Conservation (phyloP, 2,113 vertebrate genomes). For the Gymnogyps californianus region DNA sequence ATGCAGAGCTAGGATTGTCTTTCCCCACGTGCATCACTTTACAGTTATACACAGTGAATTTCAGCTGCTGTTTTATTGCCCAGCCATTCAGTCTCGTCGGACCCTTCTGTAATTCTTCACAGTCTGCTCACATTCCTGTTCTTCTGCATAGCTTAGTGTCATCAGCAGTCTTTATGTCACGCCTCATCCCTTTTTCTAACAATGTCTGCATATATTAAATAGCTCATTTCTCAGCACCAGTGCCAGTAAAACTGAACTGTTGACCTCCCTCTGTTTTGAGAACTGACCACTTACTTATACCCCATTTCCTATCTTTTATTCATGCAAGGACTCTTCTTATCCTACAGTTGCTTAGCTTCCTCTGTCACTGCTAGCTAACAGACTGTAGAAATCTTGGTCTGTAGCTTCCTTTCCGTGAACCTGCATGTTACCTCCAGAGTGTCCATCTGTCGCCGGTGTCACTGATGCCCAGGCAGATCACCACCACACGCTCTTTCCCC, state of each 20-base stretch:
- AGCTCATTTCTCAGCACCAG: neutral
- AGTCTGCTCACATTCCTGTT: neutral
- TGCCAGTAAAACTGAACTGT: neutral
- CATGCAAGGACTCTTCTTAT: neutral
- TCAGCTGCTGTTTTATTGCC: neutral
- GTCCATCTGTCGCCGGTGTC: neutral
- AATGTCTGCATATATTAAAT: neutral
- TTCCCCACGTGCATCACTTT: neutral
- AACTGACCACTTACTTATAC: neutral
- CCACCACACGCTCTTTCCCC: neutral
- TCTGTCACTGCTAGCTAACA: neutral
- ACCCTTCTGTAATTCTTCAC: neutral
- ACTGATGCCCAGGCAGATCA: neutral
- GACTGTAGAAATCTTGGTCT: neutral
- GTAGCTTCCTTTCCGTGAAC: neutral
- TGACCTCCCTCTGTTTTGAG: neutral
- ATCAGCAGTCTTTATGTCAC: neutral
- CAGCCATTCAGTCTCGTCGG: rapidly evolving
- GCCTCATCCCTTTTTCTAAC: neutral
- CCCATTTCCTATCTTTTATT: neutral
- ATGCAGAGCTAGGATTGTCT: neutral
- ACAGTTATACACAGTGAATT: neutral
- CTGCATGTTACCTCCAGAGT: neutral
- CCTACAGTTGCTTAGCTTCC: neutral
- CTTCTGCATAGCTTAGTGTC: neutral